Evolutionary conservation across 2,113 vertebrate genomes (phyloP).

Genomic region (Nanorana parkeri): DNA sequence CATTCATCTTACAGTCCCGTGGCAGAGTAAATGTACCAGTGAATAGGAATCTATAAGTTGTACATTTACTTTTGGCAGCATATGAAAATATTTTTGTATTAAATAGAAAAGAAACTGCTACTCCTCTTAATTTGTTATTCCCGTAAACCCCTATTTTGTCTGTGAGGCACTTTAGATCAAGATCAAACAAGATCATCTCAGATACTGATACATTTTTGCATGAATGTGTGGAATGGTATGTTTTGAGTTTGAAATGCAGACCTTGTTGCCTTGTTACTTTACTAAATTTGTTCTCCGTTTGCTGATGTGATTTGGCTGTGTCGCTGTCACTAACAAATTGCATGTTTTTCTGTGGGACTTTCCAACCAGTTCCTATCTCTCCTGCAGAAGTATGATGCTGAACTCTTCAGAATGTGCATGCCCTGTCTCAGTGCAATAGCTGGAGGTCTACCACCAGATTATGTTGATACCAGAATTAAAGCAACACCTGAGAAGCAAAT

Average conservation of each 20-base stretch:
- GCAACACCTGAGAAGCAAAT: constrained; percentile 86
- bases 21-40: too few species aligned
- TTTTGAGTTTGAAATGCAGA: constrained; percentile 32
- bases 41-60: too few species aligned
- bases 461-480: constrained; percentile 86
- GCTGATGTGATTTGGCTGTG: constrained; percentile 40
- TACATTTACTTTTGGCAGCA: too few species aligned
- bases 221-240: not conserved
- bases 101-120: too few species aligned
- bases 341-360: constrained; percentile 72
- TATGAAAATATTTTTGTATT: too few species aligned
- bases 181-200: not conserved
- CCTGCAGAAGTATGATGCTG: constrained; percentile 91
- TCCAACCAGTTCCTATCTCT: constrained; percentile 74
- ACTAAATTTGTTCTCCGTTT: constrained; percentile 54
- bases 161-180: not conserved
- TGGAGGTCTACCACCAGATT: constrained; percentile 94
- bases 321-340: constrained; percentile 64
- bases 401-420: constrained; percentile 97
- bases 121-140: too few species aligned
- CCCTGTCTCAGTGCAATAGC: constrained; percentile 96
- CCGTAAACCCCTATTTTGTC: too few species aligned
- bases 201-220: not conserved
- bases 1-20: too few species aligned
- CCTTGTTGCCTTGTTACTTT: not conserved